Conservation (phyloP, 2,888 invertebrate genomes). For the Athetis lepigone region DNA sequence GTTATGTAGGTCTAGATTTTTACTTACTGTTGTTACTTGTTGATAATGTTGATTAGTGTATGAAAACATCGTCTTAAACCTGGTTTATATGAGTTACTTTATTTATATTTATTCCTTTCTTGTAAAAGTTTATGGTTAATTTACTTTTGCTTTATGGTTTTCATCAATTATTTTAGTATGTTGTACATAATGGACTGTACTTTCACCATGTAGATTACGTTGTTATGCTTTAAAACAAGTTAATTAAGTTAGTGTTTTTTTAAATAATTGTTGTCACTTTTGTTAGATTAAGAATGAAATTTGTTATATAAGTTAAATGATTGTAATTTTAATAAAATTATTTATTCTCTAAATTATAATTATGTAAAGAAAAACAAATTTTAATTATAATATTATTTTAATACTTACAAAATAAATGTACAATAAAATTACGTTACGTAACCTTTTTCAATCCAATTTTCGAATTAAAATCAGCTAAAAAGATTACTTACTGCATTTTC, state of each 20-base stretch:
- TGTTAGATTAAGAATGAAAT: neutral
- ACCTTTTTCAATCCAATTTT: constrained; percentile 71
- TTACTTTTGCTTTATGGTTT: neutral
- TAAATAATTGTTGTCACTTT: constrained; percentile 26
- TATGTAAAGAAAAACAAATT: constrained; percentile 26
- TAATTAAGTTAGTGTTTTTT: constrained; percentile 14
- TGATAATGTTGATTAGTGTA: too few species aligned
- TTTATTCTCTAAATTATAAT: too few species aligned
- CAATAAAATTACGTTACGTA: constrained; percentile 48
- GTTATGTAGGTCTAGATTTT: constrained; percentile 4
- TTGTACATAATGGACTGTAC: neutral
- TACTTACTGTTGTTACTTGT: too few species aligned
- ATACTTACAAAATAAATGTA: constrained; percentile 44
- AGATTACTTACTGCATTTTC: constrained; percentile 80
- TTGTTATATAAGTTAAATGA: neutral
- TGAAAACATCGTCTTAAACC: neutral
- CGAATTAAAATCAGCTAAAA: constrained; percentile 74
- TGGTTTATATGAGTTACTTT: neutral
- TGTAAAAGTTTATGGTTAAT: too few species aligned
- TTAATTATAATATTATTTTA: constrained; percentile 44
- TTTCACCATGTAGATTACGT: neutral
- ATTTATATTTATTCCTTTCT: neutral
- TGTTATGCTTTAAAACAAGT: neutral
- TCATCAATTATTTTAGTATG: too few species aligned
- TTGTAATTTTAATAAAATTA: neutral